A percentile compares a stretch with the other conserved stretches of the same genome.
phyloP scores from a whole-genome alignment of 2,113 vertebrate genomes.

The Gavia stellata region DNA sequence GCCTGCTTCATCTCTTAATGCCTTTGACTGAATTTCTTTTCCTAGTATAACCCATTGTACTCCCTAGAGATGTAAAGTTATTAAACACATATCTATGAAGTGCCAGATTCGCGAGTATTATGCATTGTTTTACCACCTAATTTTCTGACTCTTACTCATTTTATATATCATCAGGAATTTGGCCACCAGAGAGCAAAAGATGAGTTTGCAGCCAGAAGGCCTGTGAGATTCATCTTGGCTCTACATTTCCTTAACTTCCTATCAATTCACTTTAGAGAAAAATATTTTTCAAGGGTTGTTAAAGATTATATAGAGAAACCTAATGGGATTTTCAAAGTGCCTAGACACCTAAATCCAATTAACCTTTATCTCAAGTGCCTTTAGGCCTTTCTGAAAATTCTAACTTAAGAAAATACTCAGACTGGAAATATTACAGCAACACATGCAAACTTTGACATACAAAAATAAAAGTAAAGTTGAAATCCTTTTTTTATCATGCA shows the following conservation, averaged over 20 bases:
- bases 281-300: not conserved
- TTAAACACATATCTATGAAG: not conserved
- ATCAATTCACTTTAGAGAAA: not conserved
- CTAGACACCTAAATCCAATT: conserved; percentile 12
- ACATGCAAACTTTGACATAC: not conserved
- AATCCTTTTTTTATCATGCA: not conserved
- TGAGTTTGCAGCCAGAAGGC: not conserved
- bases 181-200: not conserved
- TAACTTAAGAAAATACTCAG: not conserved
- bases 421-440: not conserved
- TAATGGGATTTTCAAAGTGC: not conserved
- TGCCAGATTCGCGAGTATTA: not conserved
- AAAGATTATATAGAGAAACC: not conserved
- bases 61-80: not conserved
- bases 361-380: conserved; percentile 20
- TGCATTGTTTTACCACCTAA: not conserved
- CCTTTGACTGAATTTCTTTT: not conserved
- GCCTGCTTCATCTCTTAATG: not conserved
- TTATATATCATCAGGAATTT: not conserved
- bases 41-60: not conserved
- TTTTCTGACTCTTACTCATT: not conserved
- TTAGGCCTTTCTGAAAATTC: not conserved
- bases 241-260: not conserved
- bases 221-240: not conserved
- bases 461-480: not conserved